phyloP scores from a whole-genome alignment of 2,888 invertebrate species.

The Coelogynopora nodosa region DNA sequence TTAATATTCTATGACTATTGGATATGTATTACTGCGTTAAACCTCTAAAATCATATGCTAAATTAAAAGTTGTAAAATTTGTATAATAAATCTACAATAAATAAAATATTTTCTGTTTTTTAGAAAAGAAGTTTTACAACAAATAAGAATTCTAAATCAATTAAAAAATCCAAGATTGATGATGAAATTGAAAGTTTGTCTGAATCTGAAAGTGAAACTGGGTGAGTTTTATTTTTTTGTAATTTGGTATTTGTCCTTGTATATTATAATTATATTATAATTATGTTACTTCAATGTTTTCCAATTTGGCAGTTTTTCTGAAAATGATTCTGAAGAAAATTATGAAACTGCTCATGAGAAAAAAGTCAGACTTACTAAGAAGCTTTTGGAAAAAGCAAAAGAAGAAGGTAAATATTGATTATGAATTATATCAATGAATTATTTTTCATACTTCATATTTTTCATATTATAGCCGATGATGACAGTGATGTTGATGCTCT shows the following conservation, averaged over 20 bases:
- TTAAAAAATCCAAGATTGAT: neutral
- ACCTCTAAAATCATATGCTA: too few species aligned
- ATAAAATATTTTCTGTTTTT: too few species aligned
- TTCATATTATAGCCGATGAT: neutral
- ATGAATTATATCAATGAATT: neutral
- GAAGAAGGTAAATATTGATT: slow-evolving; percentile 66
- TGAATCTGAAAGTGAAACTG: neutral
- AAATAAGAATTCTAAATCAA: neutral
- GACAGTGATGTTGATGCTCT: neutral
- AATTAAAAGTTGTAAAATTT: too few species aligned
- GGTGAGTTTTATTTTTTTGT: too few species aligned
- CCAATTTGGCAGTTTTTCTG: neutral
- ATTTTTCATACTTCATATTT: neutral
- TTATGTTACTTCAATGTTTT: neutral
- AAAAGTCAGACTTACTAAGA: slow-evolving; percentile 79
- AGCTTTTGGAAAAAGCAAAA: slow-evolving; percentile 80
- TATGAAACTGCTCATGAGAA: slow-evolving; percentile 72
- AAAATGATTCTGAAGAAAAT: slow-evolving; percentile 49
- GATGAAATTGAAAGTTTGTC: neutral
- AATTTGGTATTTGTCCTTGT: neutral
- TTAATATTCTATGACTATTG: too few species aligned
- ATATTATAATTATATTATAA: neutral
- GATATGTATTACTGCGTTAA: too few species aligned
- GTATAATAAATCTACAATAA: too few species aligned
- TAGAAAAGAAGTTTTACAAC: neutral